These are phyloP conservation scores for Electrophaes corylata DNA, from an alignment of 2,888 invertebrate species.

Conservation along the genomic window DNA sequence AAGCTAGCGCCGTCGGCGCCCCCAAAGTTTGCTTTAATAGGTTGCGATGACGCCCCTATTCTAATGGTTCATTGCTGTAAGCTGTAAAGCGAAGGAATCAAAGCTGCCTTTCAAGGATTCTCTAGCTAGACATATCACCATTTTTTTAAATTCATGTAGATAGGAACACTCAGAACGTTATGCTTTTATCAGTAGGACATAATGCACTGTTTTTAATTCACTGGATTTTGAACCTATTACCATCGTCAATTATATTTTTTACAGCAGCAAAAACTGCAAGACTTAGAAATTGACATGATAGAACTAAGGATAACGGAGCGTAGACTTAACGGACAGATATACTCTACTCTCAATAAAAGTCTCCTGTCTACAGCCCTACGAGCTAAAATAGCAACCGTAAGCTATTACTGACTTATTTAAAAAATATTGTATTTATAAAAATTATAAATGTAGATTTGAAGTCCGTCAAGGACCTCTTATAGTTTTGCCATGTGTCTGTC, in stretches of 20 bases:
- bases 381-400: neutral
- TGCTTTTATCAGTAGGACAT: neutral
- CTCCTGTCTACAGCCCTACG: neutral
- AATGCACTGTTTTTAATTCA: conserved; percentile 2
- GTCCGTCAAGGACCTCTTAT: too few relatives aligned
- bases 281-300: neutral
- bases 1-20: neutral
- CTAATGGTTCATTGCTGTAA: neutral
- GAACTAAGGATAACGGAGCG: neutral
- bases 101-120: neutral
- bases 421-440: too few relatives aligned
- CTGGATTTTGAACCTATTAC: neutral
- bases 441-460: too few relatives aligned
- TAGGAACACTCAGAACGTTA: neutral
- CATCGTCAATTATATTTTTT: neutral
- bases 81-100: neutral
- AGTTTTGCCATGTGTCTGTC: too few relatives aligned
- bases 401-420: neutral
- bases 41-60: neutral
- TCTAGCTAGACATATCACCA: neutral
- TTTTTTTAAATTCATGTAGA: neutral
- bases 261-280: neutral
- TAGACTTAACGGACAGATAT: neutral
- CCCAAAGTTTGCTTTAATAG: neutral
- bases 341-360: neutral